Conservation (phyloP, 2,113 vertebrate species). For the Epinephelus moara region DNA sequence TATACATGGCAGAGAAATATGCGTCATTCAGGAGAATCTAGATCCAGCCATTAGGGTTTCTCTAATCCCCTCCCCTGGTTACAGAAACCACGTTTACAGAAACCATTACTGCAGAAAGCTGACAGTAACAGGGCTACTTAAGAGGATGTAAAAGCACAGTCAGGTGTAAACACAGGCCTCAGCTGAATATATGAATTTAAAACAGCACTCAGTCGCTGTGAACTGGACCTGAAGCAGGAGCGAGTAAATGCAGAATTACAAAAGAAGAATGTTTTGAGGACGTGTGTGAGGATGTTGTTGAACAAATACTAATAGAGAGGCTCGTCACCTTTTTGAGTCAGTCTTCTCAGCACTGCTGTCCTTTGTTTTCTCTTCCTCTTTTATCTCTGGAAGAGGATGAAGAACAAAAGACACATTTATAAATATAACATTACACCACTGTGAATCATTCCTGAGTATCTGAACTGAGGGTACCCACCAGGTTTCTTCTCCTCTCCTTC, state of each 20-base stretch:
- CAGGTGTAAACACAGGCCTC: neutral
- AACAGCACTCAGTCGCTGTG: neutral
- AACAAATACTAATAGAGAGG: neutral
- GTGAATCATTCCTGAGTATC: neutral
- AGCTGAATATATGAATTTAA: neutral
- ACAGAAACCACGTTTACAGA: neutral
- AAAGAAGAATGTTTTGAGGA: neutral
- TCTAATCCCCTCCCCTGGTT: neutral
- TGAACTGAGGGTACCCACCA: conserved; percentile 76
- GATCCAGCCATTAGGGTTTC: neutral
- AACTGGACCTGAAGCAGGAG: neutral
- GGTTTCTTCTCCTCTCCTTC: conserved; percentile 92
- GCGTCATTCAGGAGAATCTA: neutral
- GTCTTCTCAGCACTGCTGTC: conserved; percentile 89
- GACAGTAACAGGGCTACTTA: too few relatives aligned
- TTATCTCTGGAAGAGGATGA: conserved; percentile 84
- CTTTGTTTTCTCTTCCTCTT: conserved; percentile 93
- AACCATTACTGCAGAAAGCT: too few relatives aligned
- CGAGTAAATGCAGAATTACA: neutral
- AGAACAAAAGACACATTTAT: neutral
- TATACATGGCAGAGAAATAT: neutral
- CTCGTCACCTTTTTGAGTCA: conserved; percentile 89
- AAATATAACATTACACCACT: neutral
- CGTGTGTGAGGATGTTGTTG: neutral
- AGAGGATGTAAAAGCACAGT: neutral